Evolutionary conservation across 2,113 vertebrate species (phyloP).

Genomic region (Lethenteron camtschaticum): DNA sequence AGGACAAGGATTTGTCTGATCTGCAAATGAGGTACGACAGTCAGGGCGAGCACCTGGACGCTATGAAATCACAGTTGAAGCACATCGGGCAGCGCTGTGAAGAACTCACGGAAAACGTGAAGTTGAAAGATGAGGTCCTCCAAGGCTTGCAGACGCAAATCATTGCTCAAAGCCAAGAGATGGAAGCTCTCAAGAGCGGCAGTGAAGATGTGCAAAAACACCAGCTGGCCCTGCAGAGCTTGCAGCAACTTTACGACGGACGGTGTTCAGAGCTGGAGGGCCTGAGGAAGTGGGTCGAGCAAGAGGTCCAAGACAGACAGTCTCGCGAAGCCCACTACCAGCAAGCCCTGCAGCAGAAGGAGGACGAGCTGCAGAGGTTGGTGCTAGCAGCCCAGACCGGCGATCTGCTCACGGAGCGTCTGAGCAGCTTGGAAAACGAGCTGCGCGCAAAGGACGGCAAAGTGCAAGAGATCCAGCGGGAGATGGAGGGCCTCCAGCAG

Average conservation of each 20-base stretch:
- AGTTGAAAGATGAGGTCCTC: background rate
- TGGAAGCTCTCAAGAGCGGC: too few species aligned
- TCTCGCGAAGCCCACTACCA: background rate
- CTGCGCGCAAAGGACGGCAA: conserved; percentile 41
- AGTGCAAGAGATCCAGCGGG: conserved; percentile 37
- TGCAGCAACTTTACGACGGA: background rate
- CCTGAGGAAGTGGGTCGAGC: background rate
- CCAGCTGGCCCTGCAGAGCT: background rate
- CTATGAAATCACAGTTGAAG: background rate
- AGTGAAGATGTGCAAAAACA: background rate
- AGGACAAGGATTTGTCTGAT: too few species aligned
- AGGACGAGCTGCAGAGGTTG: conserved; percentile 18
- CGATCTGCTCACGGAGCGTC: conserved; percentile 41
- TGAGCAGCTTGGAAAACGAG: conserved; percentile 36
- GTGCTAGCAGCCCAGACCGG: background rate
- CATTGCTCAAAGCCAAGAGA: too few species aligned
- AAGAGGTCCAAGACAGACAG: too few species aligned
- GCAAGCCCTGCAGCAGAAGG: conserved; percentile 13
- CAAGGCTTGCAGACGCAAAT: background rate
- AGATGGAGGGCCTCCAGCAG: conserved; percentile 29
- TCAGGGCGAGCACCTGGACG: background rate
- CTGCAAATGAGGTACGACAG: background rate
- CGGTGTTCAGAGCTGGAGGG: background rate
- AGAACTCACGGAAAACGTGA: background rate
- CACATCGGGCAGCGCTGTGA: background rate